A percentile compares a stretch with the other conserved stretches of the same genome.
Conservation (phyloP, 2,888 invertebrate species). For the Agrotis puta region DNA sequence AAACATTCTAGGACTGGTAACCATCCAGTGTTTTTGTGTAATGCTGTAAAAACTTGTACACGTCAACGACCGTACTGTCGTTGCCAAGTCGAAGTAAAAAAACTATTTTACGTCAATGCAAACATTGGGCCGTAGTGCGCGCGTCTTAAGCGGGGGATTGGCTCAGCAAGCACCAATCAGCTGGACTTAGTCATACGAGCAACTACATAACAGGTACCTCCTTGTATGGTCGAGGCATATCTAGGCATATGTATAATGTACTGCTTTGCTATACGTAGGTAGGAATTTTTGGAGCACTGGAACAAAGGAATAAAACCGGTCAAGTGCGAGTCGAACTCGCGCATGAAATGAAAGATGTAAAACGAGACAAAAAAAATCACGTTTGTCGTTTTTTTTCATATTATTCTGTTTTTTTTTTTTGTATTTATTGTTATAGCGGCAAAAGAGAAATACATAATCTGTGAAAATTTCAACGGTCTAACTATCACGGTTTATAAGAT, state of each 20-base stretch:
- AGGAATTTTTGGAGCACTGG: too few relatives aligned
- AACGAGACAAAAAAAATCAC: too few relatives aligned
- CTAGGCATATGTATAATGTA: constrained; percentile 6
- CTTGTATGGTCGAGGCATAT: constrained; percentile 10
- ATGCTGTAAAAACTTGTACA: constrained; percentile 24
- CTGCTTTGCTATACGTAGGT: background rate
- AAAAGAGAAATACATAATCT: too few relatives aligned
- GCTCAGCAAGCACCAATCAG: constrained; percentile 25
- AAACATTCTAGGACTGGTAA: constrained; percentile 26
- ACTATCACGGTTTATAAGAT: too few relatives aligned
- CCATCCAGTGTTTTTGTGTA: constrained; percentile 21
- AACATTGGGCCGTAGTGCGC: constrained; percentile 17
- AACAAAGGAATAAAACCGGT: too few relatives aligned
- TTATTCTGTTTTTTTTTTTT: too few relatives aligned
- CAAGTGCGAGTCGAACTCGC: too few relatives aligned
- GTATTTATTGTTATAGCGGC: too few relatives aligned
- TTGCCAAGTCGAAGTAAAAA: constrained; percentile 50
- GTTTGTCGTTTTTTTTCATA: too few relatives aligned
- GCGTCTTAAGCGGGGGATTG: constrained; percentile 38
- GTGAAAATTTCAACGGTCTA: too few relatives aligned
- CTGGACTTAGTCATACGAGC: constrained; percentile 32
- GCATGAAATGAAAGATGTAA: too few relatives aligned
- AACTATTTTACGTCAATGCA: constrained; percentile 47
- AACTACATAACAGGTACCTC: constrained; percentile 14
- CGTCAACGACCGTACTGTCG: constrained; percentile 26